Conservation (phyloP, 2,797 vertebrate genomes). For the Lophius americanus region DNA sequence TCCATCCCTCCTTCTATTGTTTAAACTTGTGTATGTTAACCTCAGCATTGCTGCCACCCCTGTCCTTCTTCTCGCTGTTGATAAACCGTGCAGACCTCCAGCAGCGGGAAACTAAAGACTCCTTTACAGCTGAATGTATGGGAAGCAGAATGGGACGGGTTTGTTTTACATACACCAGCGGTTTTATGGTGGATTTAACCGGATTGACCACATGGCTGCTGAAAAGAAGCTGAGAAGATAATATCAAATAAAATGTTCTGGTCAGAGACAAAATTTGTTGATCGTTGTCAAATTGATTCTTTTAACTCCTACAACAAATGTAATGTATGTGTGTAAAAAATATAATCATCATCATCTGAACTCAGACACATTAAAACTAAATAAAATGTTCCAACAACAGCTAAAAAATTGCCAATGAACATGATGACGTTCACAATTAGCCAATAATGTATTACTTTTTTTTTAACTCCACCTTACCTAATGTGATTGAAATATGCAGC, state of each 20-base stretch:
- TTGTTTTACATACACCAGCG: constrained; percentile 21
- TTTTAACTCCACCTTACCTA: too few relatives aligned
- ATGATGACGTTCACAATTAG: too few relatives aligned
- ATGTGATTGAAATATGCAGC: too few relatives aligned
- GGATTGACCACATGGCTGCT: background rate
- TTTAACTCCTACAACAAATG: too few relatives aligned
- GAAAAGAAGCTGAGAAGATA: background rate
- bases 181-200: constrained; percentile 23
- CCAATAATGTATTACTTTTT: too few relatives aligned
- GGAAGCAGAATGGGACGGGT: constrained; percentile 36
- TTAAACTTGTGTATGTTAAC: background rate
- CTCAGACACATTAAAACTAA: too few relatives aligned
- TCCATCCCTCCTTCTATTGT: constrained; percentile 38
- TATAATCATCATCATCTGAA: too few relatives aligned
- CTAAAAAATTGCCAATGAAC: too few relatives aligned
- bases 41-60: background rate
- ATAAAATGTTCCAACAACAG: too few relatives aligned
- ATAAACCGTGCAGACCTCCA: constrained; percentile 51
- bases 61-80: constrained; percentile 7
- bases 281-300: too few relatives aligned
- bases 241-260: background rate
- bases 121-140: constrained; percentile 37
- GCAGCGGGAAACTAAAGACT: constrained; percentile 59
- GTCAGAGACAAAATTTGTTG: too few relatives aligned
- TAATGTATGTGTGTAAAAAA: too few relatives aligned